Evolutionary conservation across 2,113 vertebrate genomes (phyloP).

Genomic region (Nycticorax nycticorax): DNA sequence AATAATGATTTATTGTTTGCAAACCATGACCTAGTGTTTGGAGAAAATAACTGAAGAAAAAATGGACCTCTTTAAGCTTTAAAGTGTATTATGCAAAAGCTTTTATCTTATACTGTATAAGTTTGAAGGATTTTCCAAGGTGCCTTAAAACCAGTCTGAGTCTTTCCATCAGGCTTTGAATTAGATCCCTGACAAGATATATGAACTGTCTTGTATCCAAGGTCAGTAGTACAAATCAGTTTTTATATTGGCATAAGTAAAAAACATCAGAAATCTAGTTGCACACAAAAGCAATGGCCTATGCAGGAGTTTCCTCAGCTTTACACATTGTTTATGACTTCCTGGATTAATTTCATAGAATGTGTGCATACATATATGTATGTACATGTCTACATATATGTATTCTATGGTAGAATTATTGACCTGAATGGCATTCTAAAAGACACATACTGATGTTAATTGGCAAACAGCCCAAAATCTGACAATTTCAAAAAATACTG

Average conservation of each 20-base stretch:
- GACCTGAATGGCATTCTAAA: background rate
- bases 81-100: background rate
- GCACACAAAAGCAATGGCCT: background rate
- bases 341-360: background rate
- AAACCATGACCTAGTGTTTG: background rate
- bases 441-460: background rate
- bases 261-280: background rate
- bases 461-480: background rate
- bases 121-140: background rate
- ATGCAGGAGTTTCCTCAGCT: background rate
- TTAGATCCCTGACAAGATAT: background rate
- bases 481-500: background rate
- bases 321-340: background rate
- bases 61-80: background rate
- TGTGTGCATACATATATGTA: background rate
- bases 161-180: constrained; percentile 7
- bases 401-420: background rate
- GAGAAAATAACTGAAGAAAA: background rate
- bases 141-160: background rate
- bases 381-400: background rate
- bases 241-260: background rate
- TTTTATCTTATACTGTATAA: background rate
- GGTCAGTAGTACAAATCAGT: background rate
- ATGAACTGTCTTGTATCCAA: background rate
- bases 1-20: background rate